These are phyloP conservation scores for Brachionus angularis DNA, from an alignment of 1,140 invertebrate genomes.

Conservation along the genomic window DNA sequence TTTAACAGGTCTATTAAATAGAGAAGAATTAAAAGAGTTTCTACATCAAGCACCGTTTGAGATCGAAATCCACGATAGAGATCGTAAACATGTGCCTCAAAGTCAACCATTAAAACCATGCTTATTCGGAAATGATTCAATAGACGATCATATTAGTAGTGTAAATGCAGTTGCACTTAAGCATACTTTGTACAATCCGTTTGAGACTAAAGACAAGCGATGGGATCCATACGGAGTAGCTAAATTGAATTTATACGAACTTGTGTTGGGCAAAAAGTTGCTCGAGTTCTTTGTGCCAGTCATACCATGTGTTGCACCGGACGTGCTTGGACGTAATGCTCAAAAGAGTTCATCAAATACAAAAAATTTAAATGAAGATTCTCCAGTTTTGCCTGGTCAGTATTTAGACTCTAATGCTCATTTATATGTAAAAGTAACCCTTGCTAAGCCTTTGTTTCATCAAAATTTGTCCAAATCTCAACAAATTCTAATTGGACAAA, in stretches of 20 bases:
- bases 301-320: slow-evolving; percentile 51
- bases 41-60: slow-evolving; percentile 52
- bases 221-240: slow-evolving; percentile 57
- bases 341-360: slow-evolving; percentile 18
- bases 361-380: slow-evolving; percentile 19
- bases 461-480: slow-evolving; percentile 19
- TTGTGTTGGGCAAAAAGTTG: slow-evolving; percentile 52
- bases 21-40: slow-evolving; percentile 52
- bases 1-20: slow-evolving; percentile 50
- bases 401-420: slow-evolving; percentile 31
- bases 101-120: slow-evolving; percentile 47
- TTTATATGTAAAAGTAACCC: slow-evolving; percentile 26
- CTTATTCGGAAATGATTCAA: slow-evolving; percentile 56
- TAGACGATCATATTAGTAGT: slow-evolving; percentile 58
- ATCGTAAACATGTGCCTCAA: slow-evolving; percentile 41
- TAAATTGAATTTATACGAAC: slow-evolving; percentile 53
- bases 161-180: slow-evolving; percentile 50
- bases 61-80: slow-evolving; percentile 56
- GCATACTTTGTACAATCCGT: slow-evolving; percentile 54
- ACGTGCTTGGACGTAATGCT: slow-evolving; percentile 45
- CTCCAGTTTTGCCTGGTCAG: not conserved
- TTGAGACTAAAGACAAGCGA: slow-evolving; percentile 50
- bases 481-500: not conserved
- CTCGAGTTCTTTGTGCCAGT: slow-evolving; percentile 53
- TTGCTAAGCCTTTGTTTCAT: slow-evolving; percentile 31